These are phyloP conservation scores for Clarias laeviceps DNA, from an alignment of 2,797 vertebrate species.

Conservation along the genomic window DNA sequence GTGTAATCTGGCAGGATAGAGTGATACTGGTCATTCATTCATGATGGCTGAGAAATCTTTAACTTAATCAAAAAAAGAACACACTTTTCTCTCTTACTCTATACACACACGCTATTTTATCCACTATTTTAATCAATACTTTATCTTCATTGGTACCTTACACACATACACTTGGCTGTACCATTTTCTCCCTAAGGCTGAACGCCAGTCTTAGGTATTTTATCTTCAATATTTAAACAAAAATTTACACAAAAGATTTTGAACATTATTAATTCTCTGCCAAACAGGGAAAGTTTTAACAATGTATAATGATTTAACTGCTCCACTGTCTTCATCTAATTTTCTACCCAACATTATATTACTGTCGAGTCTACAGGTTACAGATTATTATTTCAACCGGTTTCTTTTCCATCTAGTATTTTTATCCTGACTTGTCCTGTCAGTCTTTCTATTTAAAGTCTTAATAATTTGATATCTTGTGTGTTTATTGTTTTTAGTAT, in stretches of 20 bases:
- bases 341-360: not conserved
- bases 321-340: not conserved
- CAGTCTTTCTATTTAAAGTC: not conserved
- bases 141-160: not conserved
- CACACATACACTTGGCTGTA: not conserved
- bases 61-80: not conserved
- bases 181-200: too few species aligned
- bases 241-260: not conserved
- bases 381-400: not conserved
- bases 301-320: not conserved
- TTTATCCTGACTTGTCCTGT: too few species aligned
- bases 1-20: not conserved
- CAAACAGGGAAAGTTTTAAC: not conserved
- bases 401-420: not conserved
- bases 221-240: not conserved
- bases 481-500: not conserved
- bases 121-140: constrained; percentile 4
- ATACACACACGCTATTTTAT: not conserved
- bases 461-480: not conserved
- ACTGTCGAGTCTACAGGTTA: not conserved
- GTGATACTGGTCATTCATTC: constrained; percentile 11
- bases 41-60: constrained; percentile 16
- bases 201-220: not conserved
- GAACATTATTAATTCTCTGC: not conserved
- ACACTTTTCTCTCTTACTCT: not conserved